Percentiles rank a stretch among this genome's conserved stretches.
Evolutionary conservation across 2,113 vertebrate genomes (phyloP).

Genomic region (Malurus alboscapulatus): DNA sequence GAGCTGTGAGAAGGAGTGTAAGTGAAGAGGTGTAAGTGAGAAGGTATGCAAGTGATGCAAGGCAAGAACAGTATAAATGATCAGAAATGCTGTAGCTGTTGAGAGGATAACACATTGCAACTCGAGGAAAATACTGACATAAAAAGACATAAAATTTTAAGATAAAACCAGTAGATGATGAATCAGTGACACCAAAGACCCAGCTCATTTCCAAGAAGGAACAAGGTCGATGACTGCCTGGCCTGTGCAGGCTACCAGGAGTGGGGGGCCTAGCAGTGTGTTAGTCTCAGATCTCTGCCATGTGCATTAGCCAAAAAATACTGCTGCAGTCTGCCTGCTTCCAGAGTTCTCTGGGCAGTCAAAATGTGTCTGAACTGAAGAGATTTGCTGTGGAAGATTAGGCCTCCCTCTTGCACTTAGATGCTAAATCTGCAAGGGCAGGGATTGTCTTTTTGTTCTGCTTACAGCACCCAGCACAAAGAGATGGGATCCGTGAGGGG

Average conservation of each 20-base stretch:
- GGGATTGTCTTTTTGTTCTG: neutral
- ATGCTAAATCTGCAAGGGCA: neutral
- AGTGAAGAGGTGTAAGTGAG: neutral
- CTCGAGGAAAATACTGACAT: neutral
- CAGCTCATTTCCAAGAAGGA: neutral
- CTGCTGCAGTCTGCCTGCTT: neutral
- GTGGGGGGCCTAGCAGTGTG: neutral
- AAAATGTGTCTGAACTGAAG: neutral
- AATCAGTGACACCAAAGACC: neutral
- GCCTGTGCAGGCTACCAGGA: neutral
- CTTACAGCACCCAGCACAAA: neutral
- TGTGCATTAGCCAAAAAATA: neutral
- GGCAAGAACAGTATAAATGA: neutral
- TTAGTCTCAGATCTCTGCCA: neutral
- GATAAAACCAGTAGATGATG: neutral
- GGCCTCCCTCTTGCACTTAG: neutral
- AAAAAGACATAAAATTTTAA: neutral
- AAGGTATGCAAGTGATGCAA: neutral
- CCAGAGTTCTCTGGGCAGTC: neutral
- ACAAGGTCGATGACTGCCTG: neutral
- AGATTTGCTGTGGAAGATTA: neutral
- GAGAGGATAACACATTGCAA: neutral
- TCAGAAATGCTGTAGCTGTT: neutral
- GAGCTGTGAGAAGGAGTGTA: neutral
- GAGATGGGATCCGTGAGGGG: neutral